Percentiles rank a stretch among this genome's conserved stretches.
Conservation (phyloP, 2,797 vertebrate species). For the Clarias platycephalus region DNA sequence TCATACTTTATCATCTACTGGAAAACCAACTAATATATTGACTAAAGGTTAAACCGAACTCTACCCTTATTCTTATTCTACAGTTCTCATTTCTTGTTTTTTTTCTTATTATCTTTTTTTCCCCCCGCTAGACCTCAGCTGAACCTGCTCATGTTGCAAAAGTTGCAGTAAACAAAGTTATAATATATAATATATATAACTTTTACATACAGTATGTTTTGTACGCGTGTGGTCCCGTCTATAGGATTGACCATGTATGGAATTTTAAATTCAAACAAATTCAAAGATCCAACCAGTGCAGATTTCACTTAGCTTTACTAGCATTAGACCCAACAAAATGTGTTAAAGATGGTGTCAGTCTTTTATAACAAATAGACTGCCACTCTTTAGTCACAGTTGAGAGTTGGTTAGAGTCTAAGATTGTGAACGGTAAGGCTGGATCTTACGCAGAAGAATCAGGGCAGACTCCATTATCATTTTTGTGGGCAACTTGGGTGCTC, state of each 20-base stretch:
- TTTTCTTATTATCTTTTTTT: not conserved
- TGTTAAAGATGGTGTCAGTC: not conserved
- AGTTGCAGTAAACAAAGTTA: not conserved
- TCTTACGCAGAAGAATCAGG: conserved; percentile 54
- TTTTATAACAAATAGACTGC: not conserved
- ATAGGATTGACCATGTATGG: not conserved
- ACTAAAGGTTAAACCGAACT: not conserved
- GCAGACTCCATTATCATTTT: conserved; percentile 44
- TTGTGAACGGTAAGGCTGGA: conserved; percentile 29
- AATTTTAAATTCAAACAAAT: not conserved
- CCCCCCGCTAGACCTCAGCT: not conserved
- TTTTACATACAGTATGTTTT: not conserved
- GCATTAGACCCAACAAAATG: not conserved
- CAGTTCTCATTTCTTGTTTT: not conserved
- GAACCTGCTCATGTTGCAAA: not conserved
- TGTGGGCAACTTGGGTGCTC: not conserved
- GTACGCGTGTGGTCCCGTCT: not conserved
- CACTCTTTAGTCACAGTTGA: conserved; percentile 32
- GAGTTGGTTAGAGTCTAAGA: conserved; percentile 55
- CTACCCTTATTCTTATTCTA: not conserved
- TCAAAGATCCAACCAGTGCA: not conserved
- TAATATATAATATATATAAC: no score
- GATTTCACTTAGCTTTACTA: not conserved
- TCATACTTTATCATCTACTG: not conserved
- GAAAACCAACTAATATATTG: not conserved